Conservation (phyloP, 2,888 invertebrate genomes). For the Creontiades dilutus region DNA sequence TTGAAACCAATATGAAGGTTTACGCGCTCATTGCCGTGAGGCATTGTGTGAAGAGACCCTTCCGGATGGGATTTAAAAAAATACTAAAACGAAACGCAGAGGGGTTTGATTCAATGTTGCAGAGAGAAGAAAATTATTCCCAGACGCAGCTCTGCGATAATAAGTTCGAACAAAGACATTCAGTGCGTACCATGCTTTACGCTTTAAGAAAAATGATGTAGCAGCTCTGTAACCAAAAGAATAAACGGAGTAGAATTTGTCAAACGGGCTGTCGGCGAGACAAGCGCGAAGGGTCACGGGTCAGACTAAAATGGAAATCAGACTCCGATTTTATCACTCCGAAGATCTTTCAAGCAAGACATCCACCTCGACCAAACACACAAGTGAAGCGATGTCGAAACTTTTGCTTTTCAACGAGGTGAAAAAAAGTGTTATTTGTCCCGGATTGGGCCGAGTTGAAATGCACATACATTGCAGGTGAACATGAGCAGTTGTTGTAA, state of each 20-base stretch:
- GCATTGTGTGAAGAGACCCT: no score
- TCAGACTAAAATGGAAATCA: conserved; percentile 6
- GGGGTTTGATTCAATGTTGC: no score
- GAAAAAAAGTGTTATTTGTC: not conserved
- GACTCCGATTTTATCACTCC: not conserved
- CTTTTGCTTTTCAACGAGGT: not conserved
- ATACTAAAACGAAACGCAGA: no score
- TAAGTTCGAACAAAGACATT: no score
- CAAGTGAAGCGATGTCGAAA: not conserved
- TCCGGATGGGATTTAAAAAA: no score
- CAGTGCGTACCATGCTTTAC: no score
- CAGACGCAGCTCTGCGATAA: no score
- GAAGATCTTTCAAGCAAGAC: not conserved
- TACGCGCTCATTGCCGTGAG: no score
- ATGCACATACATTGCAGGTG: not conserved
- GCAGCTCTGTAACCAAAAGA: not conserved
- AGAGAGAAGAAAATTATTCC: no score
- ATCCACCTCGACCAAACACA: not conserved
- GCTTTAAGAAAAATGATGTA: not conserved
- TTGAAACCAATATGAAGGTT: no score
- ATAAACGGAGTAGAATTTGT: not conserved
- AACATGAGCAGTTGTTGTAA: not conserved
- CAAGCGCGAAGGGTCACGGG: not conserved
- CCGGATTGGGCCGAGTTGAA: not conserved
- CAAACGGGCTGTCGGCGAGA: not conserved